Conservation (phyloP, 2,113 vertebrate species). For the Merops nubicus region DNA sequence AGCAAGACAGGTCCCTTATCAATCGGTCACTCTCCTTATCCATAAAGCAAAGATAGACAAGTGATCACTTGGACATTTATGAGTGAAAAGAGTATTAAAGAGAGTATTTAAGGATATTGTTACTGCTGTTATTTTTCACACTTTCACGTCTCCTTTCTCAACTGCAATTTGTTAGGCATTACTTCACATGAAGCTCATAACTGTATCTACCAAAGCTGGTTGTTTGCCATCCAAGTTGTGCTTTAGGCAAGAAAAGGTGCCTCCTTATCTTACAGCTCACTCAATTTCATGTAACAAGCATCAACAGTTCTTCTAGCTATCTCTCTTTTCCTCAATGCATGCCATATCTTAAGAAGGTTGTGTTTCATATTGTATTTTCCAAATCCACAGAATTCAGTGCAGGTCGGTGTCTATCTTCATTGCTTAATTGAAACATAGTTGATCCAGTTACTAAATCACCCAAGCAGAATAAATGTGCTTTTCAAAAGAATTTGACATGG, state of each 20-base stretch:
- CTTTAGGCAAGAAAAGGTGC: conserved; percentile 3
- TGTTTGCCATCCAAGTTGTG: background rate
- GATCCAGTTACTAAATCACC: background rate
- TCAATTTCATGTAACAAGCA: background rate
- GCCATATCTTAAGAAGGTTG: background rate
- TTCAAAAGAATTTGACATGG: background rate
- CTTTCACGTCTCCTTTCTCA: background rate
- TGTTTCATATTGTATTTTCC: background rate
- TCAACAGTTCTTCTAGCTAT: background rate
- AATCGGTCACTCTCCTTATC: background rate
- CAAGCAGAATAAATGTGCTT: conserved; percentile 21
- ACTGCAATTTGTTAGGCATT: background rate
- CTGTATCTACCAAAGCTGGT: background rate
- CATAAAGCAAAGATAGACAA: background rate
- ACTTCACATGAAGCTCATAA: background rate
- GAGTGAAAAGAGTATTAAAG: background rate
- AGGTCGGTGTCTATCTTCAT: background rate
- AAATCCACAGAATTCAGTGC: background rate
- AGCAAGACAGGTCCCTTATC: background rate
- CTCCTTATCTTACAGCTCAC: background rate
- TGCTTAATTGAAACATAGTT: background rate
- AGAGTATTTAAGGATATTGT: too few species aligned
- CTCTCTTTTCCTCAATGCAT: background rate
- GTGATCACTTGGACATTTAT: background rate
- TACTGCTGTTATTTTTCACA: background rate